Evolutionary conservation across 2,888 invertebrate species (phyloP).

Genomic region (Drosophila eohydei): DNA sequence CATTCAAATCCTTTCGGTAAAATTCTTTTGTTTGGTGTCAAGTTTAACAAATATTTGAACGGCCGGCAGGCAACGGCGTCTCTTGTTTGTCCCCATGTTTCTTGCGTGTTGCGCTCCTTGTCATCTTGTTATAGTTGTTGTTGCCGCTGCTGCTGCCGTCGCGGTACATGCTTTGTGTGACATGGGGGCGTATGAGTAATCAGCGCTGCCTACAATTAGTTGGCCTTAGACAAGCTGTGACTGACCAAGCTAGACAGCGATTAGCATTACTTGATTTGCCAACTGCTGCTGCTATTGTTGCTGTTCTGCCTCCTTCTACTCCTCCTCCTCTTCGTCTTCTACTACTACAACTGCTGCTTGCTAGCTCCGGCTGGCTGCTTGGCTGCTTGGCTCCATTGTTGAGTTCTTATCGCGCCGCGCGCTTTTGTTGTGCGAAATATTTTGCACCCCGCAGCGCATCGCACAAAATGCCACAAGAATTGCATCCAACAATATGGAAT

Average conservation of each 20-base stretch:
- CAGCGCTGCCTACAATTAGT: slow-evolving; percentile 67
- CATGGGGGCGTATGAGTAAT: slow-evolving; percentile 77
- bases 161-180: slow-evolving; percentile 32
- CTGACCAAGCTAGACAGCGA: slow-evolving; percentile 43
- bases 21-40: slow-evolving; percentile 84
- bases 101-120: slow-evolving; percentile 61
- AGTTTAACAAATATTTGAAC: slow-evolving; percentile 83
- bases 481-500: slow-evolving; percentile 45
- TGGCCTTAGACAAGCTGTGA: slow-evolving; percentile 56
- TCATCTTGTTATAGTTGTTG: slow-evolving; percentile 49
- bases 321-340: neutral
- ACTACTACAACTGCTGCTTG: slow-evolving; percentile 1
- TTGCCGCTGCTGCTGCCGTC: slow-evolving; percentile 31
- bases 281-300: slow-evolving; percentile 33
- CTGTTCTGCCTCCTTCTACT: slow-evolving; percentile 1
- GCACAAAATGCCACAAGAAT: slow-evolving; percentile 64
- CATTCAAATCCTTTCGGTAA: slow-evolving; percentile 80
- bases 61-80: slow-evolving; percentile 53
- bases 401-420: slow-evolving; percentile 65
- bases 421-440: slow-evolving; percentile 69
- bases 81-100: slow-evolving; percentile 72
- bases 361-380: slow-evolving; percentile 8
- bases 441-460: slow-evolving; percentile 69
- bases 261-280: slow-evolving; percentile 55
- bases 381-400: slow-evolving; percentile 58